These are phyloP conservation scores for Tursiops truncatus DNA, from an alignment of 2,113 vertebrate genomes.

Conservation along the genomic window DNA sequence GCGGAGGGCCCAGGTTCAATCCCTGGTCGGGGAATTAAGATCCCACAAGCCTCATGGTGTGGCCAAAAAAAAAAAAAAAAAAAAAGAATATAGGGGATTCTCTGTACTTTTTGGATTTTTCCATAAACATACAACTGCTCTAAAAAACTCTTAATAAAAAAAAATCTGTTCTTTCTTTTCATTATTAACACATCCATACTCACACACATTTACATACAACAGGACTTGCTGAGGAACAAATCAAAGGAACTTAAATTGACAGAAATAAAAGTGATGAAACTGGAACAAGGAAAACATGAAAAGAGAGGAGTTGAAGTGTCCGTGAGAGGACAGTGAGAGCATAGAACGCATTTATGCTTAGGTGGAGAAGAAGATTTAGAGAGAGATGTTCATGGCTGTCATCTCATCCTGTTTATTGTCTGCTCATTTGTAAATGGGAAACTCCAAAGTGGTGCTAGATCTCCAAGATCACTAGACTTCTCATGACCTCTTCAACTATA, in stretches of 20 bases:
- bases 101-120: not conserved
- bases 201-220: no score
- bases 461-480: not conserved
- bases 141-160: not conserved
- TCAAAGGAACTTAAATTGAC: not conserved
- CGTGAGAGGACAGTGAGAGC: accelerated
- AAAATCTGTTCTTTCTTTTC: not conserved
- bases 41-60: not conserved
- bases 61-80: no score
- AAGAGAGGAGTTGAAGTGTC: not conserved
- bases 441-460: not conserved
- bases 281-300: not conserved
- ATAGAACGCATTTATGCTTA: not conserved
- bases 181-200: not conserved
- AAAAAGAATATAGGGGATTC: not conserved
- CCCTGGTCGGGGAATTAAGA: not conserved
- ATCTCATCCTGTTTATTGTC: not conserved
- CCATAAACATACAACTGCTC: not conserved
- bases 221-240: not conserved
- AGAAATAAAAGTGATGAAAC: not conserved
- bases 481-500: not conserved
- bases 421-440: not conserved
- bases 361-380: not conserved
- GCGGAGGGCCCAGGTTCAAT: not conserved
- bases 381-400: not conserved